phyloP scores from a whole-genome alignment of 2,797 vertebrate genomes.

The Anabacerthia variegaticeps region DNA sequence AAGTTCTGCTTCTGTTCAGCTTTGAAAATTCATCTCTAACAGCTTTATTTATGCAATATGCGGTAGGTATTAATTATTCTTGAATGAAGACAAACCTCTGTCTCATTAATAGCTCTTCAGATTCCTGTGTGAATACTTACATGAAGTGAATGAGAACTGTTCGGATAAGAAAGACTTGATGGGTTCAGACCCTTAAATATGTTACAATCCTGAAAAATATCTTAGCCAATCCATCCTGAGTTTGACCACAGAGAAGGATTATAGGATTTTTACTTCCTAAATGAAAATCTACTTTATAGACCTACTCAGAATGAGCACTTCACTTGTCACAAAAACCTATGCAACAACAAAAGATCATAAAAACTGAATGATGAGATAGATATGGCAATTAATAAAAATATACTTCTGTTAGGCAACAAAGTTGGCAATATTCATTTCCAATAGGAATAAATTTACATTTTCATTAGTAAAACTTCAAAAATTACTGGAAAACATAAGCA shows the following conservation, averaged over 20 bases:
- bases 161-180: background rate
- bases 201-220: background rate
- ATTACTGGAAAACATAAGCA: background rate
- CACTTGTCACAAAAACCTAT: background rate
- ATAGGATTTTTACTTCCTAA: background rate
- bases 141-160: background rate
- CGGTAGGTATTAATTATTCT: background rate
- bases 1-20: background rate
- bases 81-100: background rate
- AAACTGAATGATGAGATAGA: fast-evolving
- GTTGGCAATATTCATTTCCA: background rate
- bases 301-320: background rate
- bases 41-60: background rate
- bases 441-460: background rate
- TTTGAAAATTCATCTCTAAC: background rate
- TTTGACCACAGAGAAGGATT: background rate
- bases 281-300: background rate
- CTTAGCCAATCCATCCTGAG: background rate
- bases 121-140: background rate
- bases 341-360: background rate
- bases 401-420: background rate
- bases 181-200: background rate
- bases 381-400: background rate
- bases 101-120: background rate
- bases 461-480: background rate